phyloP scores from a whole-genome alignment of 2,797 vertebrate species.

The Hyperoplus immaculatus region DNA sequence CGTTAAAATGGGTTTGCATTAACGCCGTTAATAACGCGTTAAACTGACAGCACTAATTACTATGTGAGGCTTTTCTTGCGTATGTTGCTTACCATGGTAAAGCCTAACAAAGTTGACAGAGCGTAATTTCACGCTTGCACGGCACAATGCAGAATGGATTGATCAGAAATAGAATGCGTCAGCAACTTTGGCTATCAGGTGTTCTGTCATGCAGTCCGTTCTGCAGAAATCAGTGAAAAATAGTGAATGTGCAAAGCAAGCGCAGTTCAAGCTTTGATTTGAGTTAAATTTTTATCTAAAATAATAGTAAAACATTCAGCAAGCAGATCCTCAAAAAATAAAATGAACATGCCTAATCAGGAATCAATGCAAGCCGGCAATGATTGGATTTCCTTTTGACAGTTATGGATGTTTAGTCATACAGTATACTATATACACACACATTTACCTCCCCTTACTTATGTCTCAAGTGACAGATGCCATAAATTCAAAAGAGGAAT shows the following conservation, averaged over 20 bases:
- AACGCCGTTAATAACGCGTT: too few species aligned
- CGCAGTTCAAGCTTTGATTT: conserved; percentile 5
- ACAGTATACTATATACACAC: background rate
- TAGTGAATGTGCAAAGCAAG: conserved; percentile 1
- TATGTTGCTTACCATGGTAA: too few species aligned
- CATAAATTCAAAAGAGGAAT: conserved; percentile 13
- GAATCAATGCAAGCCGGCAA: background rate
- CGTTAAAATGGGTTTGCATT: too few species aligned
- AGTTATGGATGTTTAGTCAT: conserved; percentile 11
- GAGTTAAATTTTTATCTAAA: conserved; percentile 48
- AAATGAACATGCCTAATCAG: background rate
- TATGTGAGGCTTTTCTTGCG: too few species aligned
- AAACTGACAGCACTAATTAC: too few species aligned
- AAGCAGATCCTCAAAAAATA: conserved; percentile 16
- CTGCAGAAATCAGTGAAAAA: background rate
- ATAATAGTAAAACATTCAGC: conserved; percentile 40
- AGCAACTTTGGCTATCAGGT: conserved; percentile 14
- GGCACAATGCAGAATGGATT: conserved; percentile 14
- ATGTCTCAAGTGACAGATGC: conserved; percentile 19
- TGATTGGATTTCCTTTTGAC: conserved; percentile 14
- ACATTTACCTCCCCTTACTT: conserved; percentile 10
- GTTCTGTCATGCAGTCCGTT: background rate
- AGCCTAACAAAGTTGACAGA: too few species aligned
- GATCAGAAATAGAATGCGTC: conserved; percentile 25
- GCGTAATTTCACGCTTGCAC: conserved; percentile 43